These are phyloP conservation scores for Dreissena rostriformis DNA, from an alignment of 1,140 invertebrate genomes.

Conservation along the genomic window DNA sequence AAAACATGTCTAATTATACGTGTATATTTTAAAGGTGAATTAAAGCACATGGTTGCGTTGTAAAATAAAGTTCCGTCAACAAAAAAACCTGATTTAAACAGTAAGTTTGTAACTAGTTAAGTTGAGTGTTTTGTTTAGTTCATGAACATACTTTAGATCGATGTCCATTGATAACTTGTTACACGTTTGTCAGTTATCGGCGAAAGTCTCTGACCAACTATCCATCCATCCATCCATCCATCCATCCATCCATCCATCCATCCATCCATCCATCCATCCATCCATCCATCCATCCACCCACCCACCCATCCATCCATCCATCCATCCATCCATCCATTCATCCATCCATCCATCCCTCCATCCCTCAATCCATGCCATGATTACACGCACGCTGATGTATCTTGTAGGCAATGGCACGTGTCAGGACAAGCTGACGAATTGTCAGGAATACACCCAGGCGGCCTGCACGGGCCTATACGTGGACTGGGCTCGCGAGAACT, in stretches of 20 bases:
- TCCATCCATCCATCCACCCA: slow-evolving; percentile 8
- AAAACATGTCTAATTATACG: too few relatives aligned
- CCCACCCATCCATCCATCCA: slow-evolving; percentile 5
- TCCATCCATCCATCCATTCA: slow-evolving; percentile 8
- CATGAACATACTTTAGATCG: too few relatives aligned
- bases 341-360: slow-evolving; percentile 7
- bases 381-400: too few relatives aligned
- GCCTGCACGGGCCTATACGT: slow-evolving; percentile 67
- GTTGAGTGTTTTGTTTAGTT: too few relatives aligned
- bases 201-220: neutral
- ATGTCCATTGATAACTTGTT: too few relatives aligned
- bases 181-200: too few relatives aligned
- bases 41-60: too few relatives aligned
- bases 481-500: slow-evolving; percentile 73
- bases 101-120: too few relatives aligned
- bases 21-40: too few relatives aligned
- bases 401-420: slow-evolving; percentile 42
- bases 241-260: slow-evolving; percentile 11
- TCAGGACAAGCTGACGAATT: slow-evolving; percentile 62
- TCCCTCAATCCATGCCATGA: neutral
- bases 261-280: slow-evolving; percentile 11
- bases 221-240: slow-evolving; percentile 7
- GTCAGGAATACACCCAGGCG: slow-evolving; percentile 65
- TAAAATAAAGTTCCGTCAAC: too few relatives aligned
- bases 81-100: too few relatives aligned